phyloP scores from a whole-genome alignment of 2,888 invertebrate species.

The Caenorhabditis sp. region DNA sequence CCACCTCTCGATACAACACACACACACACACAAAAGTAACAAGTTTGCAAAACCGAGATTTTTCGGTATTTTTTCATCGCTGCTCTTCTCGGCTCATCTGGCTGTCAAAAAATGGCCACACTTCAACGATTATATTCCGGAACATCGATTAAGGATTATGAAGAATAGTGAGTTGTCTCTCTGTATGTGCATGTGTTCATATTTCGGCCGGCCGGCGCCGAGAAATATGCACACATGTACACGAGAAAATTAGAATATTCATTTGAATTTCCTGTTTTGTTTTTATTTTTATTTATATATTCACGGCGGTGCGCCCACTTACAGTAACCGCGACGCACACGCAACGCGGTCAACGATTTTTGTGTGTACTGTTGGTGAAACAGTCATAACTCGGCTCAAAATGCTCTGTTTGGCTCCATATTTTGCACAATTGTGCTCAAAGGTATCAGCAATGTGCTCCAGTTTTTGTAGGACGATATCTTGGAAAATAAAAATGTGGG shows the following conservation, averaged over 20 bases:
- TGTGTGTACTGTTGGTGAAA: too few species aligned
- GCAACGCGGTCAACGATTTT: too few species aligned
- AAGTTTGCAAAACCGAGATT: background rate
- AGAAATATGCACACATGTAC: background rate
- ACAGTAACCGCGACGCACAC: too few species aligned
- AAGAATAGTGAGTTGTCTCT: conserved; percentile 40
- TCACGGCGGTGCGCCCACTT: too few species aligned
- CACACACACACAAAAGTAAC: background rate
- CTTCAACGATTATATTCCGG: conserved; percentile 14
- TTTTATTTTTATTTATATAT: background rate
- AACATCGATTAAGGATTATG: conserved; percentile 29
- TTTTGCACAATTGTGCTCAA: too few species aligned
- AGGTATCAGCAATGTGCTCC: too few species aligned
- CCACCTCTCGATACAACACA: too few species aligned
- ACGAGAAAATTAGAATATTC: too few species aligned
- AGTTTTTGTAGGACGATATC: too few species aligned
- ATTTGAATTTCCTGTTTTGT: background rate
- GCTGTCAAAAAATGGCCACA: background rate
- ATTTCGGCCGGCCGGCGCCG: background rate
- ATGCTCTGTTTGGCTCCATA: too few species aligned
- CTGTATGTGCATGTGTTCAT: background rate
- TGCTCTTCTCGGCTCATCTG: background rate
- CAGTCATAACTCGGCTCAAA: too few species aligned
- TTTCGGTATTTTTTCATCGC: background rate
- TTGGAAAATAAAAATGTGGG: too few species aligned